Percentiles rank a stretch among this genome's conserved stretches.
Evolutionary conservation across 2,888 invertebrate species (phyloP).

Genomic region (Linyphia triangularis): DNA sequence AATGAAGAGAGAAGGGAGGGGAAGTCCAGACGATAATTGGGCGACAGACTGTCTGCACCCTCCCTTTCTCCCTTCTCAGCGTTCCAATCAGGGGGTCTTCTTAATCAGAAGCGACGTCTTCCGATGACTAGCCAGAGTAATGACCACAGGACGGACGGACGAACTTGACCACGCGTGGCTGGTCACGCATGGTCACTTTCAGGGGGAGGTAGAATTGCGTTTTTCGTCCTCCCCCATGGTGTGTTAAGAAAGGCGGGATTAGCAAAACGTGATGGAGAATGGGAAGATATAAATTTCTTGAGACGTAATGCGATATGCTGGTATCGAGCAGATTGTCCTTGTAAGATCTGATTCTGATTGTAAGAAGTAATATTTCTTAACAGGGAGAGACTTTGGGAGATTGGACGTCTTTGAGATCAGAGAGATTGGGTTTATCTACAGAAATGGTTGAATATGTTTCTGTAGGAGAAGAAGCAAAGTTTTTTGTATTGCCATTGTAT

Average conservation of each 20-base stretch:
- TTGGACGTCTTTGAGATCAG: no score
- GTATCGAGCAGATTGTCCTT: not conserved
- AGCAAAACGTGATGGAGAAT: not conserved
- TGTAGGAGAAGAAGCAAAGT: no score
- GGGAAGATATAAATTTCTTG: not conserved
- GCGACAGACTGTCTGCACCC: slow-evolving; percentile 65
- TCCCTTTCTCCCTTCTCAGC: no score
- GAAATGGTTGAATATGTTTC: no score
- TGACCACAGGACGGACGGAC: slow-evolving; percentile 41
- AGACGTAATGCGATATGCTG: not conserved
- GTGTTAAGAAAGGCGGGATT: not conserved
- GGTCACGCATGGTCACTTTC: slow-evolving; percentile 25
- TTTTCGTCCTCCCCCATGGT: not conserved
- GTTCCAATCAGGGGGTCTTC: slow-evolving; percentile 61
- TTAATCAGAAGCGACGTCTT: slow-evolving; percentile 60
- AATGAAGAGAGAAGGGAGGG: not conserved
- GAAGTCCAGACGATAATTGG: slow-evolving; percentile 54
- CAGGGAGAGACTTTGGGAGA: not conserved
- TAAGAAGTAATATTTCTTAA: not conserved
- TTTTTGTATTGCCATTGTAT: no score
- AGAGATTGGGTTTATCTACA: no score
- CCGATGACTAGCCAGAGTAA: slow-evolving; percentile 50
- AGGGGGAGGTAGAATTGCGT: not conserved
- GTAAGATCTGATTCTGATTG: not conserved
- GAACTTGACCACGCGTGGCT: slow-evolving; percentile 36